Evolutionary conservation across 2,797 vertebrate genomes (phyloP), one percentile per base, ranked within the genome.

Genomic region (Acanthurus lineatus): DNA sequence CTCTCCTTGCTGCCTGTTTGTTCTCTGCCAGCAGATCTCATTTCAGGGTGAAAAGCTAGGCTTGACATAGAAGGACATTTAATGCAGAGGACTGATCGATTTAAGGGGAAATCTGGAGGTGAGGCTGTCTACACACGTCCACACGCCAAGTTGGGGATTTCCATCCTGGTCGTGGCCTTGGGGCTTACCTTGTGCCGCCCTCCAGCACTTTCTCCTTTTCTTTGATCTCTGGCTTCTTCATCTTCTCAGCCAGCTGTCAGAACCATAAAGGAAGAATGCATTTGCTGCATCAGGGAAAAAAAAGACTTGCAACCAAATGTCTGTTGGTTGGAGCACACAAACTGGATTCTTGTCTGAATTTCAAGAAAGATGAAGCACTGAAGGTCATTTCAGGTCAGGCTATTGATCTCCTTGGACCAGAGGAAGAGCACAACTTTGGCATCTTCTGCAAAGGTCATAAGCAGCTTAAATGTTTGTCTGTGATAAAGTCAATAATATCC

Each of bases 1-100:
- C 78, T 85, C 75, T 87, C 81, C 61, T 85, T 35, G 73, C 71
- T 4, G 66, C 20, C 78, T 72, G 62, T 88, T 91, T 84, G 69
- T 87, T 89, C 82, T 86, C 76, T 62, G 53, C 69, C 25, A 11
- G 76, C 63, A 86, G 86, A 90, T 87, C 70, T 88, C 68, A 84
- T 90, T 85, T 89, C 82, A 84, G 73, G 69, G 61, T 69, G 76
- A 81, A 88, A 83, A 85, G 61, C 76, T 69, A 52, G 51, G 40
- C 80, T 88, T 88, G 69, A 85, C 89, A 88, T 82, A 87, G 69
- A 77, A 73, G 62, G 65, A 67, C 76, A 57, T 84, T 85, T 83
- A 76, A 78, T 79, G 82, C 51, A 53, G 52, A 58, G 19, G 76
- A 67, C 70, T 76, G 79, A 89, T 90, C 53, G 69, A 89, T 91